Base-by-base conservation (phyloP, 2,797 vertebrate species). In the Malurus splendens region DNA sequence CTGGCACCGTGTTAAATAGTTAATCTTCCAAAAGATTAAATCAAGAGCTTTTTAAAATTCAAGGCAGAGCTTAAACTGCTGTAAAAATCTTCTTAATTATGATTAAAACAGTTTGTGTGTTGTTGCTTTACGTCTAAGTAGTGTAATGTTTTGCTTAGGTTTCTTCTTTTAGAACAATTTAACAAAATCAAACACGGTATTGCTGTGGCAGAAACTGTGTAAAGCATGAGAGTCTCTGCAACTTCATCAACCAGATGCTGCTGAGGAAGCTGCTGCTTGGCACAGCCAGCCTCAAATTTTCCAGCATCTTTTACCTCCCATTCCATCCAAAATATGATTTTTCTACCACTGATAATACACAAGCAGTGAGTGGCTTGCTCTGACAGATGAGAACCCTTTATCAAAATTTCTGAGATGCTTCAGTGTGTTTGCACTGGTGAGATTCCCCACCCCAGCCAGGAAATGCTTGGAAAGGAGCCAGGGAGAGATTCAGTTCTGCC, bases 51-150 rank as follows among this genome's bases (percentile, higher is more conserved):
- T 95, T 96, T 96, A 95, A 96, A 96, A 97, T 96, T 96, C 94
- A 93, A 96, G 90, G 94, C 94, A 96, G 95, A 93, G 94, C 91
- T 96, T 90, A 95, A 97, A 96, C 86, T 91, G 94, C 94, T 94
- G 84, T 67, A 94, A 96, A 96, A 93, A 93, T 95, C 95, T 96
- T 90, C 96, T 95, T 96, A 97, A 97, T 96, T 96, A 94, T 94
- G 89, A 96, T 94, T 94, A 96, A 96, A 96, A 94, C 93, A 94
- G 92, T 97, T 95, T 96, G 94, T 94, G 94, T 94, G 94, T 93
- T 96, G 88, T 93, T 11, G 61, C 93, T 96, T 95, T 89, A 56
- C 91, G 88, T 94, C 87, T 83, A 95, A 95, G 93, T 87, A 94
- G 80, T 91, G 59, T 92, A 92, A 92, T 91, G 18, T 95, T 97